A percentile compares a stretch with the other conserved stretches of the same genome.
Evolutionary conservation across 92 coral and sea anemone species (phyloP).

Genomic region (Porites lobata): DNA sequence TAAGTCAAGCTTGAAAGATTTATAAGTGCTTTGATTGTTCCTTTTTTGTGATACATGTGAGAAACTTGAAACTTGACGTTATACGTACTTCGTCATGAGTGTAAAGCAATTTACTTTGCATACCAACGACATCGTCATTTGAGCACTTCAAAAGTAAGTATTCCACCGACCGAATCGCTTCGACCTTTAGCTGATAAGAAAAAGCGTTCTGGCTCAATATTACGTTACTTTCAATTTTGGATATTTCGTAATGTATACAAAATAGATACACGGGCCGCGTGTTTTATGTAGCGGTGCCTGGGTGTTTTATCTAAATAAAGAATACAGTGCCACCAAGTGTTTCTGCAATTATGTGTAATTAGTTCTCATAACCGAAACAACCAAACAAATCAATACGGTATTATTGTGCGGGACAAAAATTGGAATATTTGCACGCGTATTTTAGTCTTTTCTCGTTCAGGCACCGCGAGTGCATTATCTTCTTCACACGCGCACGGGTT

Average conservation of each 20-base stretch:
- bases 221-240: conserved; percentile 13
- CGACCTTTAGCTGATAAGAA: conserved; percentile 15
- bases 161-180: neutral
- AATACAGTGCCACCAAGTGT: conserved; percentile 28
- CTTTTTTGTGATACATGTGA: too few relatives aligned
- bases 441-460: neutral
- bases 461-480: neutral
- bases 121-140: neutral
- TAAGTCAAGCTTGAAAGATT: conserved; percentile 30
- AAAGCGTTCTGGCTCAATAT: neutral
- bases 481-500: neutral
- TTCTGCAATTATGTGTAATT: conserved; percentile 42
- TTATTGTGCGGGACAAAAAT: neutral
- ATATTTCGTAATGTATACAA: conserved; percentile 15
- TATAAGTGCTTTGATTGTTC: neutral
- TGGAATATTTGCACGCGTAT: conserved; percentile 14
- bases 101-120: conserved; percentile 15
- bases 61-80: too few relatives aligned
- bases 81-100: neutral
- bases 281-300: conserved; percentile 37
- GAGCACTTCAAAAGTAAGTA: conserved; percentile 30
- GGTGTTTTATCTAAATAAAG: conserved; percentile 38
- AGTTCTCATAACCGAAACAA: conserved; percentile 6
- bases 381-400: conserved; percentile 13
- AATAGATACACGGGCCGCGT: conserved; percentile 1